Evolutionary conservation across 2,113 vertebrate genomes (phyloP).

Genomic region (Gobio gobio): DNA sequence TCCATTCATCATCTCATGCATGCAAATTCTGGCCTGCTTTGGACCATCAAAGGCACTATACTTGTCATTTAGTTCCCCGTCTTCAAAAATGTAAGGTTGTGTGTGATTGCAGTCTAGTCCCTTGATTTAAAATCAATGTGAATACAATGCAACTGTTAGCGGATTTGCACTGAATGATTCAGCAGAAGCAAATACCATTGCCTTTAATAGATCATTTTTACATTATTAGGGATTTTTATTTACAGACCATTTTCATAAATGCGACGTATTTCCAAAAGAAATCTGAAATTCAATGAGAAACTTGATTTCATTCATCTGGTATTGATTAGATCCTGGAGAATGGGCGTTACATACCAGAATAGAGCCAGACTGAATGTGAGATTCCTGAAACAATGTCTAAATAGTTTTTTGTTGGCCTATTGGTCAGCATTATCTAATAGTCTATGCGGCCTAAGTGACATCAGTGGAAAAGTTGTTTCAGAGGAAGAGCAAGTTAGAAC

Average conservation of each 20-base stretch:
- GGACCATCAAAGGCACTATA: not conserved
- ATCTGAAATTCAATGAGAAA: not conserved
- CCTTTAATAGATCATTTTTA: too few relatives aligned
- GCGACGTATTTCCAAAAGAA: not conserved
- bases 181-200: too few relatives aligned
- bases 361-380: not conserved
- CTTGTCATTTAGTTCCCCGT: not conserved
- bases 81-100: not conserved
- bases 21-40: slow-evolving; percentile 19
- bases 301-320: not conserved
- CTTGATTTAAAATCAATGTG: not conserved
- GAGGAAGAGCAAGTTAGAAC: not conserved
- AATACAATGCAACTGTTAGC: not conserved
- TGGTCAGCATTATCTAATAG: not conserved
- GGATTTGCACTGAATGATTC: too few relatives aligned
- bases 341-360: not conserved
- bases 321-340: not conserved
- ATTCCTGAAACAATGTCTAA: not conserved
- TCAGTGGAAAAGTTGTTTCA: not conserved
- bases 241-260: not conserved
- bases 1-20: not conserved
- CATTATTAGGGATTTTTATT: too few relatives aligned
- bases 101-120: not conserved
- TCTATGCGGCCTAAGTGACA: not conserved
- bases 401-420: not conserved